These are phyloP conservation scores for Chorisops tibialis DNA, from an alignment of 2,888 invertebrate genomes.

Conservation along the genomic window DNA sequence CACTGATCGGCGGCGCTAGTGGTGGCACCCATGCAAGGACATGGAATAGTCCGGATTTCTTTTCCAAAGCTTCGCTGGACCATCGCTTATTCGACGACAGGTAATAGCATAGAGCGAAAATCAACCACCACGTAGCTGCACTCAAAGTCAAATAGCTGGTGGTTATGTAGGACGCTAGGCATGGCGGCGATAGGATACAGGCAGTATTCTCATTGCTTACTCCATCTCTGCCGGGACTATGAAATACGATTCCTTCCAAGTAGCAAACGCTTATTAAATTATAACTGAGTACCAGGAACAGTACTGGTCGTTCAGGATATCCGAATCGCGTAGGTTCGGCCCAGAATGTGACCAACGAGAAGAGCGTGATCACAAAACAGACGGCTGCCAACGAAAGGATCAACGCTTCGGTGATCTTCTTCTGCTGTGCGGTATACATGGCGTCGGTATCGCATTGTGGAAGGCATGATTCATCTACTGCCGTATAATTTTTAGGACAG, in stretches of 20 bases:
- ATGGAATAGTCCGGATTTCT: constrained; percentile 81
- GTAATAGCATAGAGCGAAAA: constrained; percentile 85
- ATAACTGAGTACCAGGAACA: constrained; percentile 86
- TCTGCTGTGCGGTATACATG: constrained; percentile 64
- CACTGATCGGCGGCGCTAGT: constrained; percentile 78
- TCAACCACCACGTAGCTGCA: constrained; percentile 82
- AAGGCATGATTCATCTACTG: constrained; percentile 57
- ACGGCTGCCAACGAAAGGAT: constrained; percentile 74
- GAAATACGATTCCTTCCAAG: constrained; percentile 62
- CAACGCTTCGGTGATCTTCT: constrained; percentile 68
- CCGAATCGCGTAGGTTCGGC: constrained; percentile 85
- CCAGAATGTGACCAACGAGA: constrained; percentile 81
- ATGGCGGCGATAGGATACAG: constrained; percentile 58
- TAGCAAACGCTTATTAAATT: constrained; percentile 75
- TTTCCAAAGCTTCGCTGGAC: constrained; percentile 88
- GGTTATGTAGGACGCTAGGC: constrained; percentile 70
- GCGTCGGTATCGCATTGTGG: constrained; percentile 67
- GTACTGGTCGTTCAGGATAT: constrained; percentile 89
- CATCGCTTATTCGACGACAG: constrained; percentile 87
- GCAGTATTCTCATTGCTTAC: constrained; percentile 40
- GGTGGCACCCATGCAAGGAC: constrained; percentile 86
- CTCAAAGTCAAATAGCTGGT: constrained; percentile 77
- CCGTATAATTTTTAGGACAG: constrained; percentile 62
- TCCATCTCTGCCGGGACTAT: constrained; percentile 45
- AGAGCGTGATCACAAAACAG: constrained; percentile 76